Conservation (phyloP, 2,888 invertebrate genomes). For the Andricus quercusramuli region DNA sequence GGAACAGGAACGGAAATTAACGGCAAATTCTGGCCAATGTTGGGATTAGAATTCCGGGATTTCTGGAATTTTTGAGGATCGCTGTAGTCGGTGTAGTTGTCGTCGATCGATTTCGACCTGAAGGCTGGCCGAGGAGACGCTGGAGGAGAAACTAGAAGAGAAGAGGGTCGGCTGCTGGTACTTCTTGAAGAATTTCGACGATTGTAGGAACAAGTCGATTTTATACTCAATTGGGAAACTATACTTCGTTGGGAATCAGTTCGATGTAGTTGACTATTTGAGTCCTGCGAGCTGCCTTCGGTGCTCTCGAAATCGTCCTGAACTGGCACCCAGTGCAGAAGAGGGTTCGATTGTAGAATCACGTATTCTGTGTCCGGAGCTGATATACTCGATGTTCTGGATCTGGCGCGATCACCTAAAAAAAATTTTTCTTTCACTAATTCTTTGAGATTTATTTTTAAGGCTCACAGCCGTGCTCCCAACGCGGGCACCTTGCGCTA, state of each 20-base stretch:
- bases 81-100: constrained; percentile 52
- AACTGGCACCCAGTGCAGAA: constrained; percentile 80
- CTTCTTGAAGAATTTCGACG: constrained; percentile 40
- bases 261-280: constrained; percentile 67
- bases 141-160: constrained; percentile 71
- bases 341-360: constrained; percentile 80
- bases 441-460: neutral
- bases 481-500: too few relatives aligned
- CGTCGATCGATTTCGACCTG: constrained; percentile 72
- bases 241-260: constrained; percentile 73
- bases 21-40: neutral
- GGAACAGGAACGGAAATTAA: constrained; percentile 61
- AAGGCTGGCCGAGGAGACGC: constrained; percentile 70
- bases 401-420: constrained; percentile 74
- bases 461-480: too few relatives aligned
- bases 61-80: constrained; percentile 34
- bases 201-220: constrained; percentile 65
- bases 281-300: constrained; percentile 78
- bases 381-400: constrained; percentile 66
- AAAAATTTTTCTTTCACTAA: constrained; percentile 49
- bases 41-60: constrained; percentile 8
- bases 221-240: constrained; percentile 67
- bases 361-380: constrained; percentile 81
- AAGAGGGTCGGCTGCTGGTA: constrained; percentile 61
- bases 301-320: constrained; percentile 76